phyloP scores from a whole-genome alignment of 2,797 vertebrate genomes.

The Chloroceryle amazona region DNA sequence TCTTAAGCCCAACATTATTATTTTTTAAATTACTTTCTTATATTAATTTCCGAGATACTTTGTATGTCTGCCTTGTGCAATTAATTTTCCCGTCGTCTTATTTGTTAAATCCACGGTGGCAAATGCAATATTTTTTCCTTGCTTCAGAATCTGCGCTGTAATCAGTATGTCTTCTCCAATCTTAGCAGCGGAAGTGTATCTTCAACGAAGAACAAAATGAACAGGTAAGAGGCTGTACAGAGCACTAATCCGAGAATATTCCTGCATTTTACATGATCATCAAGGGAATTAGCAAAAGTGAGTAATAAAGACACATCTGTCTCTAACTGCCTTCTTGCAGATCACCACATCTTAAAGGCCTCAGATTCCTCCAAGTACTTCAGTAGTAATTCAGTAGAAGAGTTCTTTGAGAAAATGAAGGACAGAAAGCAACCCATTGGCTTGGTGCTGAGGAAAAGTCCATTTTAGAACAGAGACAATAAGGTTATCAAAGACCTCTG shows the following conservation, averaged over 20 bases:
- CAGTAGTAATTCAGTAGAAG: neutral
- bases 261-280: neutral
- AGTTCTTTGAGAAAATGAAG: neutral
- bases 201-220: conserved; percentile 76
- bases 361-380: neutral
- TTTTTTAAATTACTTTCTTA: neutral
- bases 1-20: neutral
- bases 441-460: neutral
- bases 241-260: neutral
- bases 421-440: neutral
- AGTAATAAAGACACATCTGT: neutral
- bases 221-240: conserved; percentile 8
- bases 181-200: conserved; percentile 94
- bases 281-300: neutral
- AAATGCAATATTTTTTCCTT: conserved; percentile 91
- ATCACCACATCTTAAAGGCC: neutral
- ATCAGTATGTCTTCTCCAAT: conserved; percentile 93
- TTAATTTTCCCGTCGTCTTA: conserved; percentile 91
- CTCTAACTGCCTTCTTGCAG: neutral
- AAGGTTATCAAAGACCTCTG: neutral
- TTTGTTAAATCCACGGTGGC: conserved; percentile 92
- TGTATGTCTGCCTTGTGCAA: conserved; percentile 96
- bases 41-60: conserved; percentile 88
- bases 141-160: conserved; percentile 93
- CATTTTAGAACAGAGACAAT: neutral